phyloP scores from a whole-genome alignment of 1,140 invertebrate species.

The Pogonus chalceus region DNA sequence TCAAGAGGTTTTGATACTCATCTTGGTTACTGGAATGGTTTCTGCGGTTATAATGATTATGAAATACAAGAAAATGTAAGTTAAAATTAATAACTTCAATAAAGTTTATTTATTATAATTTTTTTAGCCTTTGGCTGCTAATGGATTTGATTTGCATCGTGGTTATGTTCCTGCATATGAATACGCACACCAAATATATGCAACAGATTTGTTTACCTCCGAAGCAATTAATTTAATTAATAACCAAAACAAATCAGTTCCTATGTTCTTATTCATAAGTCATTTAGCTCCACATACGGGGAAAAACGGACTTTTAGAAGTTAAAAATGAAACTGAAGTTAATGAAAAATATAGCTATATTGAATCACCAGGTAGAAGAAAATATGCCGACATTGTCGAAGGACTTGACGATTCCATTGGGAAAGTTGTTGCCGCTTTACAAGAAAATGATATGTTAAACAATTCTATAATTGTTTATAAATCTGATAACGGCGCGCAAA shows the following conservation, averaged over 20 bases:
- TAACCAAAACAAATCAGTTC: constrained; percentile 44
- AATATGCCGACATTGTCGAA: constrained; percentile 58
- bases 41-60: constrained; percentile 51
- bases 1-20: constrained; percentile 52
- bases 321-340: constrained; percentile 64
- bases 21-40: constrained; percentile 54
- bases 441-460: constrained; percentile 51
- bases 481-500: constrained; percentile 72
- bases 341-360: constrained; percentile 69
- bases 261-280: constrained; percentile 70
- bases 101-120: too few relatives aligned
- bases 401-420: constrained; percentile 76
- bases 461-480: constrained; percentile 67
- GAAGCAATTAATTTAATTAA: background rate
- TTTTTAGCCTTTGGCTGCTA: too few relatives aligned
- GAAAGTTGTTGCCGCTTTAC: constrained; percentile 55
- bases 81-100: too few relatives aligned
- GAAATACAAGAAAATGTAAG: constrained; percentile 3
- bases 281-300: constrained; percentile 73
- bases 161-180: background rate
- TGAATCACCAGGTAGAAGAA: constrained; percentile 55
- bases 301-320: constrained; percentile 50
- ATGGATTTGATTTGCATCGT: constrained; percentile 6
- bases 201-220: background rate
- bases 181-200: background rate